Conservation (phyloP, 2,797 vertebrate species). For the Cetoscarus ocellatus region DNA sequence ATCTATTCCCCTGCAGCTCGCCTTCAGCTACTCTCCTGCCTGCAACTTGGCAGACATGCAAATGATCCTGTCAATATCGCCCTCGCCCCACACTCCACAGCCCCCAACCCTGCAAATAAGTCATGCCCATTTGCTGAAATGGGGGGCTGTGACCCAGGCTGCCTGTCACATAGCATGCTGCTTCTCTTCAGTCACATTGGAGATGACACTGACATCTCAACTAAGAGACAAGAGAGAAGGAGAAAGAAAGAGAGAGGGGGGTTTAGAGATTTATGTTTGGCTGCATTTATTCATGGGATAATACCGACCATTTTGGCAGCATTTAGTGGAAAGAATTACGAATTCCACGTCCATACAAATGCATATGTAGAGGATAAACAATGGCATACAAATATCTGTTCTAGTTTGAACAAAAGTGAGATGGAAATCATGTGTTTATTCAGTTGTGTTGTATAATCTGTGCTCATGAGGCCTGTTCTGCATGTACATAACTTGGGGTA, state of each 20-base stretch:
- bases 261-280: constrained; percentile 44
- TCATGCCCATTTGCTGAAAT: constrained; percentile 76
- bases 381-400: constrained; percentile 30
- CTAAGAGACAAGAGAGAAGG: constrained; percentile 34
- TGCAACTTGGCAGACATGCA: constrained; percentile 79
- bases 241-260: not conserved
- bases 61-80: constrained; percentile 79
- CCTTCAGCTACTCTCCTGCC: constrained; percentile 59
- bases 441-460: constrained; percentile 36
- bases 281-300: constrained; percentile 56
- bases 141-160: constrained; percentile 76
- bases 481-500: no score
- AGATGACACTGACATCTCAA: constrained; percentile 71
- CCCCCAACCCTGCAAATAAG: constrained; percentile 73
- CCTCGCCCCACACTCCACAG: constrained; percentile 42
- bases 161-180: constrained; percentile 75
- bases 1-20: constrained; percentile 62
- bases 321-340: constrained; percentile 53
- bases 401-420: constrained; percentile 41
- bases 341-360: constrained; percentile 53
- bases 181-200: constrained; percentile 74
- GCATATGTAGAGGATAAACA: constrained; percentile 47
- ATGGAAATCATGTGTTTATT: constrained; percentile 25
- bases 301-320: constrained; percentile 62
- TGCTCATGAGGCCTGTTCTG: constrained; percentile 1